Evolutionary conservation across 2,888 invertebrate genomes (phyloP).

Genomic region (Brachyopa scutellaris): DNA sequence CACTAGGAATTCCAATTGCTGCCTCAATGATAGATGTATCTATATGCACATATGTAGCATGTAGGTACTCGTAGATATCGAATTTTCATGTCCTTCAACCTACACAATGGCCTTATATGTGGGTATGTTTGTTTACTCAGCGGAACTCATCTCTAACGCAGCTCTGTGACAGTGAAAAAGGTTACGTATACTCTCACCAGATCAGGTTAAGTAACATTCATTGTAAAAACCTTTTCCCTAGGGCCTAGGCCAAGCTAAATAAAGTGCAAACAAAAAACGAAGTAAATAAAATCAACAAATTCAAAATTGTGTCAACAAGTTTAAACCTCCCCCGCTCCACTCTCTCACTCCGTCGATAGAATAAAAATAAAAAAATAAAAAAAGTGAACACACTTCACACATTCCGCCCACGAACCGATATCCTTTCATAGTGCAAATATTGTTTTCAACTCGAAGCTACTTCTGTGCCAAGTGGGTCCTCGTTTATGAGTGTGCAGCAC

Average conservation of each 20-base stretch:
- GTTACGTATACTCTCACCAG: neutral
- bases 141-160: neutral
- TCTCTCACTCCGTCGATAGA: neutral
- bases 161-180: neutral
- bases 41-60: too few species aligned
- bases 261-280: conserved; percentile 7
- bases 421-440: conserved; percentile 55
- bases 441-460: conserved; percentile 66
- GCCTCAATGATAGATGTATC: too few species aligned
- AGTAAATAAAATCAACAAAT: neutral
- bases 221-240: neutral
- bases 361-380: neutral
- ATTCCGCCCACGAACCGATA: conserved; percentile 24
- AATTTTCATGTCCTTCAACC: too few species aligned
- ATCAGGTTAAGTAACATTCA: neutral
- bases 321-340: conserved; percentile 23
- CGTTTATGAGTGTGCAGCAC: conserved; percentile 41
- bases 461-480: conserved; percentile 64
- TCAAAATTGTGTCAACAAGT: conserved; percentile 63
- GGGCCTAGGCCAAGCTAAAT: neutral
- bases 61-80: too few species aligned
- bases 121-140: too few species aligned
- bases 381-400: neutral
- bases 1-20: too few species aligned
- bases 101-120: too few species aligned